Evolutionary conservation across 2,113 vertebrate genomes (phyloP).

Genomic region (Larimichthys polyactis): DNA sequence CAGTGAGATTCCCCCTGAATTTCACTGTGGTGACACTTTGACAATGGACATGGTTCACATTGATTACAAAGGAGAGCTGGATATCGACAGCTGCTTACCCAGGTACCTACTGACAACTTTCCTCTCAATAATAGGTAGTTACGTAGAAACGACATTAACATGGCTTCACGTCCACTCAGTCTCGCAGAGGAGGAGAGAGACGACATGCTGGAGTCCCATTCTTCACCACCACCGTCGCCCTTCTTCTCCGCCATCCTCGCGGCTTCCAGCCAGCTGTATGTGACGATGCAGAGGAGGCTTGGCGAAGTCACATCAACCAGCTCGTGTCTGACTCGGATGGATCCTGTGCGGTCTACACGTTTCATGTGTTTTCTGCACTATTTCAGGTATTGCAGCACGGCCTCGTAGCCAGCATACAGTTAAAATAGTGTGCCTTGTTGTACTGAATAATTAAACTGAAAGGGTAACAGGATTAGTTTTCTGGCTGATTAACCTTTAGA

Average conservation of each 20-base stretch:
- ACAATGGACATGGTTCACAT: constrained; percentile 85
- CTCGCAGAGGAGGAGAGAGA: constrained; percentile 89
- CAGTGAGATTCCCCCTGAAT: constrained; percentile 87
- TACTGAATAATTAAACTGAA: constrained; percentile 20
- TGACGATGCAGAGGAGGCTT: constrained; percentile 90
- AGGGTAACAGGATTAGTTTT: constrained; percentile 53
- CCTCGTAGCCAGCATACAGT: not conserved
- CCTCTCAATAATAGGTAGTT: not conserved
- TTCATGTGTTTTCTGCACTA: constrained; percentile 96
- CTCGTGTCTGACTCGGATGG: constrained; percentile 95
- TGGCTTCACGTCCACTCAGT: constrained; percentile 68
- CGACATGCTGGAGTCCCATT: constrained; percentile 69
- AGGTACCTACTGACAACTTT: constrained; percentile 81
- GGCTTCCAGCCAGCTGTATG: constrained; percentile 91
- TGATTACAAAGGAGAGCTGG: constrained; percentile 85
- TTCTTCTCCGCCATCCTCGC: constrained; percentile 98
- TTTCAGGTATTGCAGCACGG: constrained; percentile 88
- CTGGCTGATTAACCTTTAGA: constrained; percentile 46
- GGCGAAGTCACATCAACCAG: constrained; percentile 95
- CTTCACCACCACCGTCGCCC: constrained; percentile 91
- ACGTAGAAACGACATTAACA: not conserved
- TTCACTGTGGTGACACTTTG: constrained; percentile 87
- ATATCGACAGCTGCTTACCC: constrained; percentile 85
- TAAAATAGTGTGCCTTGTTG: not conserved
- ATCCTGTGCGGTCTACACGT: constrained; percentile 97